Evolutionary conservation across 2,888 invertebrate species (phyloP), one percentile per base, ranked within the genome.

Genomic region (Vesta saturnalis): DNA sequence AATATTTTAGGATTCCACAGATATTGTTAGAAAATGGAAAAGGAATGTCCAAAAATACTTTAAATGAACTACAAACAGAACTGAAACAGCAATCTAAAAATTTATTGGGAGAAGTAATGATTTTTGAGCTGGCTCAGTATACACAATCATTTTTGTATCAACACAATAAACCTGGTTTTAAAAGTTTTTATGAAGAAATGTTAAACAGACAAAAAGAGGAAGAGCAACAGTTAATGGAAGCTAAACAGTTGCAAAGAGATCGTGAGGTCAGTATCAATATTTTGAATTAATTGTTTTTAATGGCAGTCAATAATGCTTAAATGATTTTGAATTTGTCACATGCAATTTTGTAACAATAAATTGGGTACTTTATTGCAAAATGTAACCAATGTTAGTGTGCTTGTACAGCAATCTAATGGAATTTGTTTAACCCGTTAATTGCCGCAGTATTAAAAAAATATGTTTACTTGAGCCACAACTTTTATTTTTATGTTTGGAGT

Each of bases 121-220:
- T 97, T 73, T 93, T 89, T 78, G 92, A 96, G 77, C 82, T 97
- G 54, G 91, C 93, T 1, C 92, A 93, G 77, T 88, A 91, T 79
- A 91, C 93, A 0, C 90, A 93, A 85, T 90, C 90, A 79, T 96
- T 93, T 80, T 86, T 97, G 0, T 90, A 93, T 71, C 85, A 89
- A 18, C 90, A 95, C 83, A 95, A 95, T 80, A 94, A 92, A 80
- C 94, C 95, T 0, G 90, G 90, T 0, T 87, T 87, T 59, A 87
- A 92, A 67, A 96, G 96, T 6, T 95, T 94, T 82, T 95, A 96
- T 77, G 96, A 97, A 70, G 94, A 96, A 85, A 97, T 97, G 96
- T 82, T 95, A 8, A 87, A 88, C 58, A 88, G 91, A 60, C 89
- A 91, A 70, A 89, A 89, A 74, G 89, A 91, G 79, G 86, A 88